Evolutionary conservation across 2,797 vertebrate genomes (phyloP).

Genomic region (Toxotes lorentzi): DNA sequence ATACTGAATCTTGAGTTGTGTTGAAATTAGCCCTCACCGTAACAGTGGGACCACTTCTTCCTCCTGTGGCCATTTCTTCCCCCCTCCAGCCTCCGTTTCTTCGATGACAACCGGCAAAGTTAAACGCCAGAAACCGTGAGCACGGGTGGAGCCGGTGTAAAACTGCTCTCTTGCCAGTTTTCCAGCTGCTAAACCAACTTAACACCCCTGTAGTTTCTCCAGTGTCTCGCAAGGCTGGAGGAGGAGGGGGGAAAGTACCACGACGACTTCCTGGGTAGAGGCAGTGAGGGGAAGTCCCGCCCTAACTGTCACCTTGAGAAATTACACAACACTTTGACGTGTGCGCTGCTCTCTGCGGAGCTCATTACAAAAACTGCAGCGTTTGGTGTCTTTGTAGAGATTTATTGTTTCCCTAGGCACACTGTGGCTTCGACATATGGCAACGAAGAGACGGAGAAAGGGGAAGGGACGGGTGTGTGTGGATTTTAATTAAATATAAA

Average conservation of each 20-base stretch:
- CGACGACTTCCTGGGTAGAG: slow-evolving; percentile 72
- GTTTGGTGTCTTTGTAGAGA: not conserved
- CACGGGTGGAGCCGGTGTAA: not conserved
- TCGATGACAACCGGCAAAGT: slow-evolving; percentile 51
- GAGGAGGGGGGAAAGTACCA: slow-evolving; percentile 54
- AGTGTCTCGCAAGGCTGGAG: slow-evolving; percentile 37
- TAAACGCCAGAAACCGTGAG: not conserved
- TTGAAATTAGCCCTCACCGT: slow-evolving; percentile 55
- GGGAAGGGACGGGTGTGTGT: not conserved
- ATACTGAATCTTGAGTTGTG: slow-evolving; percentile 31
- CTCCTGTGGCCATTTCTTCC: slow-evolving; percentile 21
- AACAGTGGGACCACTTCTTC: slow-evolving; percentile 27
- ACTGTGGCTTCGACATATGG: not conserved
- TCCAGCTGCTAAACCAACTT: slow-evolving; percentile 40
- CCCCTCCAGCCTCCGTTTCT: not conserved
- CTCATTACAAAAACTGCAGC: slow-evolving; percentile 13
- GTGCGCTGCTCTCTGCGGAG: not conserved
- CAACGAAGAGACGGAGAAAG: not conserved
- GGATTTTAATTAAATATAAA: not conserved
- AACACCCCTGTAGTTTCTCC: slow-evolving; percentile 19
- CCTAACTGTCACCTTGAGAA: slow-evolving; percentile 57
- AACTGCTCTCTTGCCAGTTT: not conserved
- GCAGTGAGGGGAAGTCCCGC: slow-evolving; percentile 71
- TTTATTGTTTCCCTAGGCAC: not conserved
- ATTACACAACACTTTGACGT: slow-evolving; percentile 40